Conservation (phyloP, 2,888 invertebrate genomes). For the Erannis defoliaria region DNA sequence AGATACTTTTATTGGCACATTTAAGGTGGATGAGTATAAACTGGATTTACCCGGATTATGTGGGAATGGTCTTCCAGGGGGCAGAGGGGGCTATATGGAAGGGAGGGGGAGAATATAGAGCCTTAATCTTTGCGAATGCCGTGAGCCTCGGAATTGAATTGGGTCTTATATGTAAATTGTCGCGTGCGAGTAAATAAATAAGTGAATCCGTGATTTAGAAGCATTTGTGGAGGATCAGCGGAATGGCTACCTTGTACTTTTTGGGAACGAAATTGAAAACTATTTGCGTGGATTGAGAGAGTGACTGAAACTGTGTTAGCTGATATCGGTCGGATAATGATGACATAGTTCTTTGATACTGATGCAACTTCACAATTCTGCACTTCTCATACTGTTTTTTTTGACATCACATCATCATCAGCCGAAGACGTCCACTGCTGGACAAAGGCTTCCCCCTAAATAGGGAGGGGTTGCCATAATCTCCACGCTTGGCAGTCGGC, state of each 20-base stretch:
- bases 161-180: constrained; percentile 82
- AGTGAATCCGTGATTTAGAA: constrained; percentile 76
- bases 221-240: constrained; percentile 67
- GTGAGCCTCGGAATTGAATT: constrained; percentile 82
- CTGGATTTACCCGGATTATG: constrained; percentile 84
- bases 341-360: no score
- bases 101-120: constrained; percentile 56
- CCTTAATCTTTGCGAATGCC: constrained; percentile 81
- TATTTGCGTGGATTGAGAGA: constrained; percentile 41
- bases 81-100: constrained; percentile 44
- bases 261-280: constrained; percentile 35
- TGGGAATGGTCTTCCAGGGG: constrained; percentile 67
- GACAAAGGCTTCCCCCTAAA: no score
- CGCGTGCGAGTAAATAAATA: constrained; percentile 83
- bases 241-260: constrained; percentile 57
- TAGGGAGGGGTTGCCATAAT: no score
- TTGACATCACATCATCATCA: no score
- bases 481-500: no score
- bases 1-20: constrained; percentile 82
- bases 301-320: constrained; percentile 7
- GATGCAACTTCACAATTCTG: no score
- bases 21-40: constrained; percentile 86
- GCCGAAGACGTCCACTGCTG: no score
- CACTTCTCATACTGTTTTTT: no score
- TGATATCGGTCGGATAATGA: neutral